These are phyloP conservation scores for Tetrax tetrax DNA, from an alignment of 2,113 vertebrate species.

Conservation along the genomic window DNA sequence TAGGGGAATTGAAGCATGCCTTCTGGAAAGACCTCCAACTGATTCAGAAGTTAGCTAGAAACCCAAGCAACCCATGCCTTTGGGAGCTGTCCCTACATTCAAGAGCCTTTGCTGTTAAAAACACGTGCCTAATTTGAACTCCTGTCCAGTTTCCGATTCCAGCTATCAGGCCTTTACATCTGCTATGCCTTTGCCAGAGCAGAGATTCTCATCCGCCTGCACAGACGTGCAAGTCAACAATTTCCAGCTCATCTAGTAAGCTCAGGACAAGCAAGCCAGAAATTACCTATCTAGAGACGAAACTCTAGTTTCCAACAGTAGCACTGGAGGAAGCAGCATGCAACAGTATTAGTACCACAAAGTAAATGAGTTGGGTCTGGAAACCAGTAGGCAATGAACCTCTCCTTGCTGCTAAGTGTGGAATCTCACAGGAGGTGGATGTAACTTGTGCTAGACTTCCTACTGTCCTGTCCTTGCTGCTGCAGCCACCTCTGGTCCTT, in stretches of 20 bases:
- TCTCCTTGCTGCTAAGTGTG: too few species aligned
- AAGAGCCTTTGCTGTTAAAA: neutral
- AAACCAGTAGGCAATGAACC: neutral
- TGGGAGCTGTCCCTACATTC: neutral
- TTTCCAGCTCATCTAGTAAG: neutral
- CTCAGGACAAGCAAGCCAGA: neutral
- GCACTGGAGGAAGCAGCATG: neutral
- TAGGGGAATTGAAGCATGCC: neutral
- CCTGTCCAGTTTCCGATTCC: neutral
- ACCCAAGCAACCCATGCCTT: neutral
- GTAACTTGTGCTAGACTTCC: neutral
- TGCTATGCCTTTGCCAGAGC: neutral
- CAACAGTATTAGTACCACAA: neutral
- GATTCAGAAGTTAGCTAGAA: neutral
- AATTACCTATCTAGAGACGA: neutral
- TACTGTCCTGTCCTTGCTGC: neutral
- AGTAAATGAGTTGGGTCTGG: neutral
- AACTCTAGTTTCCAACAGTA: neutral
- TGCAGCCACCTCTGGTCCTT: neutral
- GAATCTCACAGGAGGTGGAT: neutral
- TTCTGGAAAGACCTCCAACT: constrained; percentile 32
- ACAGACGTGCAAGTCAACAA: too few species aligned
- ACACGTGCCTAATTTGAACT: neutral
- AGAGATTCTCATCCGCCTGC: neutral
- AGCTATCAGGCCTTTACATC: neutral